A percentile compares a stretch with the other conserved stretches of the same genome.
These are phyloP conservation scores for Engystomops pustulosus DNA, from an alignment of 2,113 vertebrate genomes.

Conservation along the genomic window DNA sequence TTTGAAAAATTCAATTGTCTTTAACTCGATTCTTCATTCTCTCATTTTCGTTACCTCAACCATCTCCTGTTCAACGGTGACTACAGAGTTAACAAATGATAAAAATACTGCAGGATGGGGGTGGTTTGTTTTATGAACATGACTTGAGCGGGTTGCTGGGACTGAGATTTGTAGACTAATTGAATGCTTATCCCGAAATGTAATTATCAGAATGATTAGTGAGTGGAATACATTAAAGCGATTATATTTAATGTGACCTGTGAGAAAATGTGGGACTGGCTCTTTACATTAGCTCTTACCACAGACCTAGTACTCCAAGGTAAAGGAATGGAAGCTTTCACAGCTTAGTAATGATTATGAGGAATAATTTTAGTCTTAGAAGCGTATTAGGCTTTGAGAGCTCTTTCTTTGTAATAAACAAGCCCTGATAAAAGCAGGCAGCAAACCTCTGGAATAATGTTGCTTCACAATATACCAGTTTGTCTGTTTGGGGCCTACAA, in stretches of 20 bases:
- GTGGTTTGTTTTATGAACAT: neutral
- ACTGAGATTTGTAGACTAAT: slow-evolving; percentile 18
- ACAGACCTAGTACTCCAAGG: neutral
- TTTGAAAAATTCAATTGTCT: too few relatives aligned
- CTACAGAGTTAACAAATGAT: neutral
- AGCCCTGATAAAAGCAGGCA: neutral
- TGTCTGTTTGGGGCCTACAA: too few relatives aligned
- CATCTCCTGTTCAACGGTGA: neutral
- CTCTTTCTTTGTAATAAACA: neutral
- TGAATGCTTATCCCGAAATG: slow-evolving; percentile 28
- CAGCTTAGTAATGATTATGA: slow-evolving; percentile 26
- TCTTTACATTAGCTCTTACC: slow-evolving; percentile 41
- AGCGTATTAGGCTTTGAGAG: neutral
- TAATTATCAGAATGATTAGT: slow-evolving; percentile 36
- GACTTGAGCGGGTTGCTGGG: neutral
- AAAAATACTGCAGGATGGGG: neutral
- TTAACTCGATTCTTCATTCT: too few relatives aligned
- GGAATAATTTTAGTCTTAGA: slow-evolving; percentile 10
- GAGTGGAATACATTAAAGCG: slow-evolving; percentile 42
- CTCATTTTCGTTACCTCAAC: too few relatives aligned
- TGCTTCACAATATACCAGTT: too few relatives aligned
- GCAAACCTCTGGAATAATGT: neutral
- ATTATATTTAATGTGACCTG: slow-evolving; percentile 41
- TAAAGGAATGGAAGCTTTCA: slow-evolving; percentile 9
- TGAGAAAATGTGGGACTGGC: slow-evolving; percentile 34